A percentile compares a stretch with the other conserved stretches of the same genome.
Evolutionary conservation across 2,113 vertebrate species (phyloP).

Genomic region (Glareola pratincola): DNA sequence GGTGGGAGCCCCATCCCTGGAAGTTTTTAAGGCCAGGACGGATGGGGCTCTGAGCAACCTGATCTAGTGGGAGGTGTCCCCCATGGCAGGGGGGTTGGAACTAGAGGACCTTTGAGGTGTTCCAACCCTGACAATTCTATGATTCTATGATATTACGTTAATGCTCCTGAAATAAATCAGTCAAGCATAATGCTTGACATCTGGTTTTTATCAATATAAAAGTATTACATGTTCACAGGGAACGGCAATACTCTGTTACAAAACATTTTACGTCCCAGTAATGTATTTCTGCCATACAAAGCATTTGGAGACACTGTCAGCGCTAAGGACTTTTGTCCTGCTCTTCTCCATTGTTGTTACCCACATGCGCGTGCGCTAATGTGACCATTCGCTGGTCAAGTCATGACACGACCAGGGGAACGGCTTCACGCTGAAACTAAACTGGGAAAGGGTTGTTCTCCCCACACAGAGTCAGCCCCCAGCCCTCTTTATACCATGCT

Average conservation of each 20-base stretch:
- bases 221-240: not conserved
- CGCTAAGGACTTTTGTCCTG: not conserved
- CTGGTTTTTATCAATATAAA: not conserved
- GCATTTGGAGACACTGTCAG: not conserved
- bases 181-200: not conserved
- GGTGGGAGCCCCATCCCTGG: no score
- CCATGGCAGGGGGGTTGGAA: no score
- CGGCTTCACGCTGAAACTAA: not conserved
- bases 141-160: not conserved
- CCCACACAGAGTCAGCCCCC: not conserved
- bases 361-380: accelerated
- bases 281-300: not conserved
- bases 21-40: no score
- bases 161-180: not conserved
- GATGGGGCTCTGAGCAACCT: no score
- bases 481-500: not conserved
- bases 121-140: no score
- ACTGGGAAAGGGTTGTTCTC: not conserved
- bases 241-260: not conserved
- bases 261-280: not conserved
- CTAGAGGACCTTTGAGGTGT: no score
- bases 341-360: not conserved
- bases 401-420: not conserved
- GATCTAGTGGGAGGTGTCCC: no score
- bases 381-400: accelerated